Conservation (phyloP, 2,888 invertebrate genomes). For the Tetheella fluctuosa region DNA sequence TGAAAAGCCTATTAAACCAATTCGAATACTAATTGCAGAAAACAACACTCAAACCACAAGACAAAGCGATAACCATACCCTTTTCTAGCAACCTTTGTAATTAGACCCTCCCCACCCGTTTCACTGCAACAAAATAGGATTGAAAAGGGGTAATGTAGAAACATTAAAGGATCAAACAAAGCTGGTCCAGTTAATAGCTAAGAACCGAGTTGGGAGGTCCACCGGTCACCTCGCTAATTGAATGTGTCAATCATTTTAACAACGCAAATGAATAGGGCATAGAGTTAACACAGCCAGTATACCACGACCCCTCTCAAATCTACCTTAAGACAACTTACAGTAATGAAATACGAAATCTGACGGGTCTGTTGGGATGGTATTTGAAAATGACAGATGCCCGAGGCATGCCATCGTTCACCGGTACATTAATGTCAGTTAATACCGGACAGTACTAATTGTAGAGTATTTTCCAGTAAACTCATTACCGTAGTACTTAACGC, state of each 20-base stretch:
- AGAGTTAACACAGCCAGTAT: conserved; percentile 60
- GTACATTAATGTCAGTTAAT: conserved; percentile 66
- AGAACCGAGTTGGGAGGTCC: conserved; percentile 82
- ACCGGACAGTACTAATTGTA: conserved; percentile 74
- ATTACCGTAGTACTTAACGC: conserved; percentile 58
- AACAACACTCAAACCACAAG: conserved; percentile 76
- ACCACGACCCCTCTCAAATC: conserved; percentile 45
- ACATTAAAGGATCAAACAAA: conserved; percentile 40
- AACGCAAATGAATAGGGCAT: conserved; percentile 85
- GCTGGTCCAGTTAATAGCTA: conserved; percentile 62
- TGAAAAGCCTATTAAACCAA: conserved; percentile 78
- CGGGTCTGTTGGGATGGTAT: conserved; percentile 46
- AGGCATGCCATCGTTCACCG: conserved; percentile 69
- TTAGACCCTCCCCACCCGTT: conserved; percentile 39
- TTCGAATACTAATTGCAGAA: conserved; percentile 76
- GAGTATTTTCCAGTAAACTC: conserved; percentile 73
- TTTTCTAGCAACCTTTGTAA: conserved; percentile 48
- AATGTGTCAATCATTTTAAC: conserved; percentile 92
- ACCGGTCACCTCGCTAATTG: conserved; percentile 88
- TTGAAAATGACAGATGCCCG: conserved; percentile 60
- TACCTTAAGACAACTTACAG: background rate
- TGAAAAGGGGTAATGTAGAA: conserved; percentile 19
- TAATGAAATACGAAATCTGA: conserved; percentile 1
- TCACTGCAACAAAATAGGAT: conserved; percentile 13
- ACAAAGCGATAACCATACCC: conserved; percentile 67